Base-by-base conservation (phyloP, 1,140 invertebrate species). In the Laodelphax striatellus region DNA sequence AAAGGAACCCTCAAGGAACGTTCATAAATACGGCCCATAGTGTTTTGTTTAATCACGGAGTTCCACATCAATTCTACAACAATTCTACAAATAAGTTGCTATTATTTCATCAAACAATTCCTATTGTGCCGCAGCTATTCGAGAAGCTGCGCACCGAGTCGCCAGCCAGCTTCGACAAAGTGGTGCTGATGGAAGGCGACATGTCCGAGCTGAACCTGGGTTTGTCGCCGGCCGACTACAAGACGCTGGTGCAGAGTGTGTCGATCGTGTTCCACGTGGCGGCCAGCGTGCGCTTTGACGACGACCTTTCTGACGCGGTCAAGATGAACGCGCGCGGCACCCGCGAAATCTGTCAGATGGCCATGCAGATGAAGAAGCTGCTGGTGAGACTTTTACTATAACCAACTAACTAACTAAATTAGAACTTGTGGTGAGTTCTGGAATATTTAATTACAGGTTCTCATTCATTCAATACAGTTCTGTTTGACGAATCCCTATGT, bases 211-310 rank as follows among this genome's bases (percentile, higher is more conserved):
- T 73, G 10, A 69, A 67, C 19, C 67, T 83, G 2, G 81, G 79
- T 0, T 69, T 83, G 4, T 75, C 71, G 5, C 52, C 70, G 0
- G 70, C 78, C 13, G 87, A 96, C 71, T 73, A 82, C 52, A 68
- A 82, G 55, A 74, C 78, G 14, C 69, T 97, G 0, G 75, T 76
- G 21, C 78, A 89, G 5, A 82, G 86, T 62, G 81, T 94, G 1
- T 77, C 85, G 41, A 82, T 96, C 53, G 78, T 85, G 0, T 82
- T 84, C 69, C 82, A 86, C 67, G 76, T 78, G 44, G 83, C 83
- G 1, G 83, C 83, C 0, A 84, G 82, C 0, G 81, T 85, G 0
- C 72, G 80, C 24, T 86, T 86, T 60, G 81, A 87, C 64, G 84
- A 86, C 65, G 73, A 78, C 14, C 66, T 87, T 10, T 76, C 77